Evolutionary conservation across 2,888 invertebrate species (phyloP), one percentile per base, ranked within the genome.

Genomic region (Campoplex nolae): DNA sequence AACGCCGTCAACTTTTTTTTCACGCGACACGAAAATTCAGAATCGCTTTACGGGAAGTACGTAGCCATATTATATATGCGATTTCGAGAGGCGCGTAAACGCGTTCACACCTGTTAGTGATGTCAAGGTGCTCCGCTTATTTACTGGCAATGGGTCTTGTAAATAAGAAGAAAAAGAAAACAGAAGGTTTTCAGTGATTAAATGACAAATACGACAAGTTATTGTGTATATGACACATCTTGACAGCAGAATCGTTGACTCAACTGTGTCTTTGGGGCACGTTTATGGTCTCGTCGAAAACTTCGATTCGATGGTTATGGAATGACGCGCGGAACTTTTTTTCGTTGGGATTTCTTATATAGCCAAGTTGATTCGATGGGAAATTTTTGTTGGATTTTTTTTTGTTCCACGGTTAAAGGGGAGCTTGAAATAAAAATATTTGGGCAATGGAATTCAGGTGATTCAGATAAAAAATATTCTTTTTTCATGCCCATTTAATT

Each of bases 71-170:
- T 58, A 56, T 28, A 58, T 28, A 28, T 58, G 11, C 58, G 58
- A 58, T 58, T 28, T 58, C 28, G 58, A 58, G 28, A 28, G 28
- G 58, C 11, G 58, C 58, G 58, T 58, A 38, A 58, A 58, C 7
- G 28, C 48, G n/a, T 28, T 48, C 71, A 35, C 45, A 23, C 70
- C 11, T 28, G 70, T 45, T 28, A 58, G 62, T 32, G 62, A 35
- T 76, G 76, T 65, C 76, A 62, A 76, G 76, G 76, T 65, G 76
- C 65, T 76, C 74, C 56, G 56, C 56, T 74, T 32, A 35, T 76
- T 76, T 65, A 76, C 76, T 62, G 76, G 62, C 65, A 76, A 75
- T 58, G 28, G 16, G 45, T 42, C 18, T 73, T 73, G 51, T 28
- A 28, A 58, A 58, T 58, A 58, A 58, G 11, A 9, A 28, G 1